phyloP scores from a whole-genome alignment of 2,888 invertebrate genomes.

The Choreutis nemorana region DNA sequence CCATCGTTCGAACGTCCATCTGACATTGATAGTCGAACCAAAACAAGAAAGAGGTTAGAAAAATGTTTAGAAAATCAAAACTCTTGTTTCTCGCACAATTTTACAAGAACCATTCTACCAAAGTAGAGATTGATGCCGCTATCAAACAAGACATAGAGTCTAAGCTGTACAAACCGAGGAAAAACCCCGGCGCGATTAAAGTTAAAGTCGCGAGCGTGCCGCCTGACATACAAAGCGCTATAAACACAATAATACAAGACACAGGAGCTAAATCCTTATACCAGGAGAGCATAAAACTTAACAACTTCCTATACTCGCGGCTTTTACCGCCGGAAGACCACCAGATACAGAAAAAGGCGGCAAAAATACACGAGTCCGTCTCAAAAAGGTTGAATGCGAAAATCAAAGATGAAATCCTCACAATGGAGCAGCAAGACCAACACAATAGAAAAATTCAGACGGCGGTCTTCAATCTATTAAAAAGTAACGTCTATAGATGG shows the following conservation, averaged over 20 bases:
- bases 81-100: conserved; percentile 20
- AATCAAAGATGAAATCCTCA: conserved; percentile 21
- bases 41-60: conserved; percentile 8
- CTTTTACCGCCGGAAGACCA: conserved; percentile 71
- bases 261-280: conserved; percentile 62
- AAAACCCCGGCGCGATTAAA: conserved; percentile 76
- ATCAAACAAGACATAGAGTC: conserved; percentile 55
- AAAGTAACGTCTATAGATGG: conserved; percentile 75
- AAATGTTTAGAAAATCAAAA: conserved; percentile 46
- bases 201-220: conserved; percentile 66
- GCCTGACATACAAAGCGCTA: conserved; percentile 63
- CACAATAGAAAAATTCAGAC: conserved; percentile 55
- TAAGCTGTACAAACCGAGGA: conserved; percentile 68
- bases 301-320: conserved; percentile 68
- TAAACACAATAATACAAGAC: conserved; percentile 64
- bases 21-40: too few species aligned
- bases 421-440: conserved; percentile 35
- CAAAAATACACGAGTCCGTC: conserved; percentile 39
- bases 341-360: conserved; percentile 50
- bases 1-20: too few species aligned
- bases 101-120: conserved; percentile 33
- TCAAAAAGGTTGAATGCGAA: conserved; percentile 32
- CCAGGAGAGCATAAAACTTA: conserved; percentile 61
- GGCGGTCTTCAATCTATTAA: conserved; percentile 64
- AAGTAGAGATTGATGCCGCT: conserved; percentile 56